Conservation (phyloP, 2,888 invertebrate genomes). For the Caenorhabditis uteleia region DNA sequence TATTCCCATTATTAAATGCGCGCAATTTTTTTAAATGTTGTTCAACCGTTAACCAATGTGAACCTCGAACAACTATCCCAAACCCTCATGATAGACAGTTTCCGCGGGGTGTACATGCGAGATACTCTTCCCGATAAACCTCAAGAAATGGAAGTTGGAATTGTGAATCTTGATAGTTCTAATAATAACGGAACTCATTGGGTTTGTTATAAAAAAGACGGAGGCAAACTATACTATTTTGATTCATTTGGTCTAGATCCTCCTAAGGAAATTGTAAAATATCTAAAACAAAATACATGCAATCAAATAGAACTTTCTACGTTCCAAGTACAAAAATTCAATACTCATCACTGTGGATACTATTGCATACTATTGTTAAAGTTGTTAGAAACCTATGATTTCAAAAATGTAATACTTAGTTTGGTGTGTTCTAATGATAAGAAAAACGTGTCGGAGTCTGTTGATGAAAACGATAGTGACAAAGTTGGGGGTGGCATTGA, state of each 20-base stretch:
- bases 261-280: slow-evolving; percentile 10
- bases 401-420: too few relatives aligned
- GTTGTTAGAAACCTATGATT: slow-evolving; percentile 8
- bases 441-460: too few relatives aligned
- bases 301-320: slow-evolving; percentile 3
- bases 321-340: slow-evolving; percentile 4
- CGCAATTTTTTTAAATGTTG: too few relatives aligned
- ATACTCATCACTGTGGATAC: slow-evolving; percentile 6
- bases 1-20: too few relatives aligned
- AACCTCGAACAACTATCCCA: slow-evolving; percentile 22
- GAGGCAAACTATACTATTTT: slow-evolving; percentile 13
- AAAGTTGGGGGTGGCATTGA: too few relatives aligned
- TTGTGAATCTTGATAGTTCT: slow-evolving; percentile 25
- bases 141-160: slow-evolving; percentile 20
- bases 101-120: slow-evolving; percentile 35
- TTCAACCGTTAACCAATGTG: slow-evolving; percentile 25
- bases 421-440: too few relatives aligned
- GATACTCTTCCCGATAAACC: slow-evolving; percentile 22
- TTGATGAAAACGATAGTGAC: too few relatives aligned
- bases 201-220: slow-evolving; percentile 25
- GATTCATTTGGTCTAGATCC: slow-evolving; percentile 35
- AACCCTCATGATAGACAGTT: slow-evolving; percentile 18
- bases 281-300: slow-evolving; percentile 12
- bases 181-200: slow-evolving; percentile 18
- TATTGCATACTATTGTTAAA: slow-evolving; percentile 1